A percentile compares a stretch with the other conserved stretches of the same genome.
These are phyloP conservation scores for Actenoides lindsayi DNA, from an alignment of 2,113 vertebrate genomes.

Conservation along the genomic window DNA sequence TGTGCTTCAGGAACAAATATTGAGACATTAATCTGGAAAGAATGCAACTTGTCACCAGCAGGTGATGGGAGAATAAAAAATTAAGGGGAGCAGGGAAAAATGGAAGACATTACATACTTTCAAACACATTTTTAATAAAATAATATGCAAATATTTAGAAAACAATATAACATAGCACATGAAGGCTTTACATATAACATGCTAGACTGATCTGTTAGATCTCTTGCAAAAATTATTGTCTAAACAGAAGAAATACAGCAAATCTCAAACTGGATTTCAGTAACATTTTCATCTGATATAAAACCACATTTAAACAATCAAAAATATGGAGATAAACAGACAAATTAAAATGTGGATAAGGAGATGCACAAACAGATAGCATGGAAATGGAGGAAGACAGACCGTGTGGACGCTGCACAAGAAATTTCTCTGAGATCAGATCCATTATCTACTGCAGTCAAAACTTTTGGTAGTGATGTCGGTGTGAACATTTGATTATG, in stretches of 20 bases:
- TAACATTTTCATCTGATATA: neutral
- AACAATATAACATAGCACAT: neutral
- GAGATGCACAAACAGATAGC: neutral
- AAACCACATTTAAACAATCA: neutral
- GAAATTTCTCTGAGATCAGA: neutral
- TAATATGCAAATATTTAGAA: neutral
- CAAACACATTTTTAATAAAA: neutral
- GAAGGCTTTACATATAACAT: neutral
- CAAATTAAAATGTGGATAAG: neutral
- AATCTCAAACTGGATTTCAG: neutral
- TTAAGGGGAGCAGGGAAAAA: neutral
- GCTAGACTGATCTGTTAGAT: neutral
- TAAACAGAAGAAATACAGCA: neutral
- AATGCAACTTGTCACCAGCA: neutral
- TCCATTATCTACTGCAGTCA: neutral
- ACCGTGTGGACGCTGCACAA: neutral
- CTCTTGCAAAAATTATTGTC: neutral
- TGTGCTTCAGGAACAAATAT: neutral
- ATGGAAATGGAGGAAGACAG: neutral
- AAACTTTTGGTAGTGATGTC: neutral
- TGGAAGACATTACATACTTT: neutral
- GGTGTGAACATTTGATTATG: neutral
- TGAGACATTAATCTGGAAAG: neutral
- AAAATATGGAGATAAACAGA: neutral
- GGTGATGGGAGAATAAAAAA: neutral